Percentiles rank a stretch among this genome's conserved stretches.
Evolutionary conservation across 2,888 invertebrate genomes (phyloP).

Genomic region (Diarsia dahlii): DNA sequence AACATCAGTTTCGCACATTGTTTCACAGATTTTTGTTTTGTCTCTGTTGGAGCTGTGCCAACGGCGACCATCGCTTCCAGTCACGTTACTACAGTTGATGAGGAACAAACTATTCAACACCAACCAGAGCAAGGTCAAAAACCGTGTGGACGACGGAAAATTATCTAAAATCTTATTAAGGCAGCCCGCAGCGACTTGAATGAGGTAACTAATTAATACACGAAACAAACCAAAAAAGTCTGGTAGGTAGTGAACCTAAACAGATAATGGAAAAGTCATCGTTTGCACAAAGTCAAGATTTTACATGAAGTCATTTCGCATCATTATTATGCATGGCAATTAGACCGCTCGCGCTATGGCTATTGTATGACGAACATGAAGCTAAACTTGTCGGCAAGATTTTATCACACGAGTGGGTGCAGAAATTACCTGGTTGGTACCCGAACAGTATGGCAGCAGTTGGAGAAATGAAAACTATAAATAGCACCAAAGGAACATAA

Average conservation of each 20-base stretch:
- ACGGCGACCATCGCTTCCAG: slow-evolving; percentile 73
- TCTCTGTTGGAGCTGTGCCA: slow-evolving; percentile 81
- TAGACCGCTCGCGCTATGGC: slow-evolving; percentile 22
- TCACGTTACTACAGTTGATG: slow-evolving; percentile 76
- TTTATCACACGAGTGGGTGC: slow-evolving; percentile 42
- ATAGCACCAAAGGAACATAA: slow-evolving; percentile 20
- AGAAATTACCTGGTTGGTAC: slow-evolving; percentile 30
- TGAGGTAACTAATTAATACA: slow-evolving; percentile 30
- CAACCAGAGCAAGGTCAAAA: slow-evolving; percentile 77
- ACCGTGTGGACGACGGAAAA: slow-evolving; percentile 65
- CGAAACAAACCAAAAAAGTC: slow-evolving; percentile 37
- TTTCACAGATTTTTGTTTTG: slow-evolving; percentile 78
- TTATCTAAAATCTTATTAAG: slow-evolving; percentile 49
- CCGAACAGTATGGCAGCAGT: slow-evolving; percentile 6
- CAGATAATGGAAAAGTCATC: slow-evolving; percentile 58
- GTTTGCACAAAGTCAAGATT: slow-evolving; percentile 53
- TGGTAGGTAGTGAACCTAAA: slow-evolving; percentile 9
- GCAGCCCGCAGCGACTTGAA: slow-evolving; percentile 15
- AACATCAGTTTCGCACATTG: slow-evolving; percentile 74
- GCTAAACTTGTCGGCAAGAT: slow-evolving; percentile 41
- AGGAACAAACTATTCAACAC: slow-evolving; percentile 73
- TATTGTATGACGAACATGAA: slow-evolving; percentile 26
- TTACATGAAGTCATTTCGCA: slow-evolving; percentile 27
- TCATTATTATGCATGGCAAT: slow-evolving; percentile 36
- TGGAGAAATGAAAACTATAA: slow-evolving; percentile 34